Evolutionary conservation across 1,140 invertebrate genomes (phyloP), one percentile per base, ranked within the genome.

Genomic region (Paralvinella palmiformis): DNA sequence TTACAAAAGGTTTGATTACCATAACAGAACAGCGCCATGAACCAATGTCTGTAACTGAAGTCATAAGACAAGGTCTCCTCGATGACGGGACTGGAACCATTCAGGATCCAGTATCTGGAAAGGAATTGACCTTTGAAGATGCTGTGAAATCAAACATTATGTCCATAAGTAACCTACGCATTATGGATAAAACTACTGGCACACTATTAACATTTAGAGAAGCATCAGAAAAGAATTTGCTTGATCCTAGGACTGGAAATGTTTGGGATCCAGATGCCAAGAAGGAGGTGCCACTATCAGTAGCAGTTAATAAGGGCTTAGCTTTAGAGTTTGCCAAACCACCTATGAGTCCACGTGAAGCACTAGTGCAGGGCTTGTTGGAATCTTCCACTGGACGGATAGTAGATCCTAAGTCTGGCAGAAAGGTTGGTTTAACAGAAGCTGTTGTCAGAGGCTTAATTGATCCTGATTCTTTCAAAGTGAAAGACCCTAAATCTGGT

Each of bases 141-240:
- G 92, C 93, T 44, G 75, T 92, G 57, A 83, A 85, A 36, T 88
- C 87, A 70, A 89, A 88, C 68, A 79, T 91, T 63, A 83, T 92
- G 63, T 85, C 86, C 52, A 66, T 88, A 73, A 86, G 87, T 44
- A 69, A 68, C 55, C 68, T 64, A 53, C 74, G 77, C 63, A 72
- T 84, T 88, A 73, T 86, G 87, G 62, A 88, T 86, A 67, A 84
- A 86, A 66, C 85, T 87, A 68, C 81, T 93, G 33, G 73, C 82
- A 2, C 88, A 92, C 69, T 67, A 60, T 63, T 79, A 17, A 69
- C 73, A 1, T 53, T 79, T 7, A 69, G 71, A 17, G 76, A 77
- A 55, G 80, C 63, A 4, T 24, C 27, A 17, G n/a, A 63, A 24
- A 32, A 59, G 44, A 53, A 83, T 69, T 86, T 89, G 73, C 86